Conservation (phyloP, 1,140 invertebrate species). For the Sesamia nonagrioides region DNA sequence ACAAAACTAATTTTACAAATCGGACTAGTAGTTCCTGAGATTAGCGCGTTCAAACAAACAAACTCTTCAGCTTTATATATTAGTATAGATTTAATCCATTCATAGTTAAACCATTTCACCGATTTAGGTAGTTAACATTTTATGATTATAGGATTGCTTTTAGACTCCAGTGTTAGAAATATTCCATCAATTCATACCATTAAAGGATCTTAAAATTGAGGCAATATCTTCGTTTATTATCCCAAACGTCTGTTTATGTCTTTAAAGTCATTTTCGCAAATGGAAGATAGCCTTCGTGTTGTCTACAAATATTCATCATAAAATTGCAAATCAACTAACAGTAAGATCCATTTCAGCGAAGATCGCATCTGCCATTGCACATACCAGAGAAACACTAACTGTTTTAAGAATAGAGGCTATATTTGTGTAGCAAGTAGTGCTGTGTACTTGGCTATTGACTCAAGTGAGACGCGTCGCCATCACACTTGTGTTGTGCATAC, state of each 20-base stretch:
- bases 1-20: too few relatives aligned
- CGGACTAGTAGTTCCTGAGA: too few relatives aligned
- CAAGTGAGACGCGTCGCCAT: conserved; percentile 37
- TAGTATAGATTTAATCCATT: background rate
- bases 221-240: too few relatives aligned
- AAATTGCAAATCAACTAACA: conserved; percentile 24
- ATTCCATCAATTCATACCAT: too few relatives aligned
- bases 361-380: background rate
- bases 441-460: conserved; percentile 24
- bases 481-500: conserved; percentile 13
- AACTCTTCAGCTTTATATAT: too few relatives aligned
- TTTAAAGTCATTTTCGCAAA: background rate
- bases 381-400: background rate
- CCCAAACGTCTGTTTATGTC: background rate
- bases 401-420: background rate
- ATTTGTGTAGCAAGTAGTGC: background rate
- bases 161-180: too few relatives aligned
- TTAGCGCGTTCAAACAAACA: too few relatives aligned
- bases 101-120: background rate
- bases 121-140: background rate
- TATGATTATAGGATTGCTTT: too few relatives aligned
- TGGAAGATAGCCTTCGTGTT: background rate
- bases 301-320: background rate
- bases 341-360: background rate
- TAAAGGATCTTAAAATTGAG: too few relatives aligned